Conservation (phyloP, 2,888 invertebrate genomes). For the Dorcus parallelipipedus region DNA sequence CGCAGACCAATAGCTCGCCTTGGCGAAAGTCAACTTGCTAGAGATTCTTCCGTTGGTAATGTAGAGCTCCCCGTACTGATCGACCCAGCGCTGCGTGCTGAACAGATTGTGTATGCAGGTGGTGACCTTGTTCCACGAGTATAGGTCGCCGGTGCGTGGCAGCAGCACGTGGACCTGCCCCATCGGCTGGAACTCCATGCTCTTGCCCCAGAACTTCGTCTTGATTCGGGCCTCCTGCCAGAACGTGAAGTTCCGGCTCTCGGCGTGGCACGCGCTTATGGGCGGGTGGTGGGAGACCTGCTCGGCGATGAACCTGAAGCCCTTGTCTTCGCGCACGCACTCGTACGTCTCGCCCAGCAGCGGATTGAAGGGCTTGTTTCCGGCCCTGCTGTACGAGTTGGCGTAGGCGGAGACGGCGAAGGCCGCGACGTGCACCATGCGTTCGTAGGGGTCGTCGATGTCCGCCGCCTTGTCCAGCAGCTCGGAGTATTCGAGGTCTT, state of each 20-base stretch:
- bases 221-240: slow-evolving; percentile 83
- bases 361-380: slow-evolving; percentile 83
- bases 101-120: slow-evolving; percentile 84
- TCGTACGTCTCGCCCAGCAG: slow-evolving; percentile 80
- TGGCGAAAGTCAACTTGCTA: slow-evolving; percentile 77
- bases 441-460: slow-evolving; percentile 62
- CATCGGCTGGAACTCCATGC: slow-evolving; percentile 83
- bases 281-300: slow-evolving; percentile 88
- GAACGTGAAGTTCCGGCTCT: slow-evolving; percentile 71
- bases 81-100: slow-evolving; percentile 80
- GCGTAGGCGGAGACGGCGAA: slow-evolving; percentile 82
- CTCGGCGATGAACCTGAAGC: slow-evolving; percentile 75
- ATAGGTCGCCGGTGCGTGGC: slow-evolving; percentile 63
- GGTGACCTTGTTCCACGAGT: slow-evolving; percentile 78
- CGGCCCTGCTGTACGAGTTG: slow-evolving; percentile 68
- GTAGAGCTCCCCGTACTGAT: slow-evolving; percentile 80
- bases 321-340: slow-evolving; percentile 72
- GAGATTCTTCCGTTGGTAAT: slow-evolving; percentile 63
- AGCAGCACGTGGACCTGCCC: slow-evolving; percentile 65
- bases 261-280: slow-evolving; percentile 76
- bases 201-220: slow-evolving; percentile 89
- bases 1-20: slow-evolving; percentile 76
- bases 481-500: slow-evolving; percentile 80
- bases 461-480: slow-evolving; percentile 72
- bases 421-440: slow-evolving; percentile 74